Evolutionary conservation across 2,797 vertebrate genomes (phyloP).

Genomic region (Cynopterus sphinx): DNA sequence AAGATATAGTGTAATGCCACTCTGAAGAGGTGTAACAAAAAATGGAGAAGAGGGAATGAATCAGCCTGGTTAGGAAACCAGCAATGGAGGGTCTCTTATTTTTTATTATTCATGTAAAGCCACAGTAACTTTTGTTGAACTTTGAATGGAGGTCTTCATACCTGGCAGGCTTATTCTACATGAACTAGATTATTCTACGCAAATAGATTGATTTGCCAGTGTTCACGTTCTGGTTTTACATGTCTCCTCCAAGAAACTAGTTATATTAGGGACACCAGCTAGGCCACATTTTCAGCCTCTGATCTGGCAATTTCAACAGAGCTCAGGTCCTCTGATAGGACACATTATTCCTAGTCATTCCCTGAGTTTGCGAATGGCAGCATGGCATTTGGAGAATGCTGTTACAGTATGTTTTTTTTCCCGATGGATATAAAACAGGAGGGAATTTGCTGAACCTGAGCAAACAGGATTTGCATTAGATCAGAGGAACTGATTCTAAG

Average conservation of each 20-base stretch:
- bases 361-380: not conserved
- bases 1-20: not conserved
- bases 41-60: not conserved
- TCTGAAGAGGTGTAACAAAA: not conserved
- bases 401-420: not conserved
- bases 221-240: not conserved
- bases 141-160: not conserved
- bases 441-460: not conserved
- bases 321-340: not conserved
- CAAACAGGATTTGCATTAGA: not conserved
- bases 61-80: not conserved
- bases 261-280: not conserved
- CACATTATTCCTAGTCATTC: not conserved
- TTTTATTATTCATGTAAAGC: not conserved
- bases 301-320: not conserved
- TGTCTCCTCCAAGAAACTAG: not conserved
- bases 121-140: not conserved
- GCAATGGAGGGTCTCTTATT: not conserved
- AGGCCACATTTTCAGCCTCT: not conserved
- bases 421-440: not conserved
- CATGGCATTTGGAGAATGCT: not conserved
- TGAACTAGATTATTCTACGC: not conserved
- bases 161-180: not conserved
- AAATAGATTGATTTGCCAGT: not conserved
- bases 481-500: not conserved